Percentiles rank a stretch among this genome's conserved stretches.
phyloP scores from a whole-genome alignment of 2,888 invertebrate species.

The Peribatodes rhomboidaria region DNA sequence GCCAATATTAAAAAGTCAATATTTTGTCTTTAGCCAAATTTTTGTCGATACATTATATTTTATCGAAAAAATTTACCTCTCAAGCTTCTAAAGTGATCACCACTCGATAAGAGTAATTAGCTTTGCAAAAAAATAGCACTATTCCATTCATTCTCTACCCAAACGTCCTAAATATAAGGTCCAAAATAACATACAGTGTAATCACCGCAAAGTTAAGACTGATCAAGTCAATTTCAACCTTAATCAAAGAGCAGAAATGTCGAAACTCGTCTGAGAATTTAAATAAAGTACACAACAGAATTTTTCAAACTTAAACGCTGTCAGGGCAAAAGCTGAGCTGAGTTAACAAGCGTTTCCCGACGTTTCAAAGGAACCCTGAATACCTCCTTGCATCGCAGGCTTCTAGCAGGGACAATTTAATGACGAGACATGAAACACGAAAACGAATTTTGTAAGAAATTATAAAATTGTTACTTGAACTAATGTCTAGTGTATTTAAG shows the following conservation, averaged over 20 bases:
- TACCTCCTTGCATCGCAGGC: constrained; percentile 27
- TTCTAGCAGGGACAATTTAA: constrained; percentile 30
- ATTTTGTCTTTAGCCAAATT: no score
- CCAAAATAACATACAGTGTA: not conserved
- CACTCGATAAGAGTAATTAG: not conserved
- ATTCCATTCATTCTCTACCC: constrained; percentile 12
- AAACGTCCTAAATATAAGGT: not conserved
- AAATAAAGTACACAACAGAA: constrained; percentile 6
- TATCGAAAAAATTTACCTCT: not conserved
- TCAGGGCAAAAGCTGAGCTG: constrained; percentile 29
- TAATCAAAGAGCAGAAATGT: not conserved
- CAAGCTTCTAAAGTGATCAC: not conserved
- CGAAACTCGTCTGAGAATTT: not conserved
- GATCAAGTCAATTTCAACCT: not conserved
- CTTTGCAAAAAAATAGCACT: not conserved
- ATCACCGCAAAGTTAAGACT: no score
- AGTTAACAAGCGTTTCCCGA: constrained; percentile 41
- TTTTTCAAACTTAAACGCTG: constrained; percentile 32
- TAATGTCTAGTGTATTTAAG: no score
- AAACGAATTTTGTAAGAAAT: not conserved
- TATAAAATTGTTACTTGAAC: no score
- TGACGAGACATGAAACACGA: constrained; percentile 3
- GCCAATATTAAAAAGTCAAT: no score
- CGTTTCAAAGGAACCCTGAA: constrained; percentile 38
- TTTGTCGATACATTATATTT: not conserved